Percentiles rank a stretch among this genome's conserved stretches.
phyloP scores from a whole-genome alignment of 1,140 invertebrate species.

The Stegodyphus dumicola region DNA sequence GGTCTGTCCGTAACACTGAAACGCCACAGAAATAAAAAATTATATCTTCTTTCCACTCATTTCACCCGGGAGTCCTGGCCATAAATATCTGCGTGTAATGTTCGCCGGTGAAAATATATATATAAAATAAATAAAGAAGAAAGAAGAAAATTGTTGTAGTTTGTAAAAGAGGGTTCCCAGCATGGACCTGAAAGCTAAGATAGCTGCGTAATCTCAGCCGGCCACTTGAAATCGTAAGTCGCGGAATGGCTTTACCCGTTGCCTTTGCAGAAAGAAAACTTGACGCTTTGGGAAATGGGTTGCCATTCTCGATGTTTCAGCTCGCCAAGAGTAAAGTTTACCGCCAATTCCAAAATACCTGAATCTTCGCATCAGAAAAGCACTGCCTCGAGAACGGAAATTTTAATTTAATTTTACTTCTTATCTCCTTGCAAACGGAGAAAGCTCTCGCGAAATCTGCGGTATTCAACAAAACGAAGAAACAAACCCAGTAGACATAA shows the following conservation, averaged over 20 bases:
- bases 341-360: background rate
- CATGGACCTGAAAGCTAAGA: slow-evolving; percentile 30
- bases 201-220: slow-evolving; percentile 48
- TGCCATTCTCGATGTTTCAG: background rate
- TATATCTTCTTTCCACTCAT: slow-evolving; percentile 60
- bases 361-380: too few relatives aligned
- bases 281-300: slow-evolving; percentile 38
- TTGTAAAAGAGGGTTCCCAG: slow-evolving; percentile 38
- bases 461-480: too few relatives aligned
- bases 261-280: slow-evolving; percentile 21
- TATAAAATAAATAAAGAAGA: slow-evolving; percentile 28
- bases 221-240: slow-evolving; percentile 55
- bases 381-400: too few relatives aligned
- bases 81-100: slow-evolving; percentile 57
- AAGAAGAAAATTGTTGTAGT: slow-evolving; percentile 39
- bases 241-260: slow-evolving; percentile 24
- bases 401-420: too few relatives aligned
- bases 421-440: too few relatives aligned
- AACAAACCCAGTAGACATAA: too few relatives aligned
- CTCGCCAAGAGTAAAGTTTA: background rate
- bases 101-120: slow-evolving; percentile 27
- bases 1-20: background rate
- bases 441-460: too few relatives aligned
- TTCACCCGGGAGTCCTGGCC: slow-evolving; percentile 41
- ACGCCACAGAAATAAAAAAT: slow-evolving; percentile 36